A percentile compares a stretch with the other conserved stretches of the same genome.
These are phyloP conservation scores for Onychomys torridus DNA, from an alignment of 2,797 vertebrate species.

Conservation along the genomic window DNA sequence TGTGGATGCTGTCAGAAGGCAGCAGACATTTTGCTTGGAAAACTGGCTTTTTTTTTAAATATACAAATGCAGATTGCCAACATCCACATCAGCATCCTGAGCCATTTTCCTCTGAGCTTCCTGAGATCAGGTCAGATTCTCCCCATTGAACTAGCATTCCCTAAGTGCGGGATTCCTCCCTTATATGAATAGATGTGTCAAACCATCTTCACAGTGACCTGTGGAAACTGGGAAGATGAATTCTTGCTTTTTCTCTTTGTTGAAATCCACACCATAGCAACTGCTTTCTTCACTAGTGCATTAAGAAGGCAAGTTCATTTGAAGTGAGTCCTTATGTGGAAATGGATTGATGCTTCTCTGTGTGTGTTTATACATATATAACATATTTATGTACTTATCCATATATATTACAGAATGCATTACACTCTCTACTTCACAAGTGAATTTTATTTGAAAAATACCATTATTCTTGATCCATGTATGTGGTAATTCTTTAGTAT, in stretches of 20 bases:
- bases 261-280: background rate
- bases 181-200: background rate
- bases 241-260: background rate
- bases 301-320: background rate
- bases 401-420: background rate
- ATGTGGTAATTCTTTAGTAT: background rate
- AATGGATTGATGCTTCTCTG: too few species aligned
- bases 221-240: background rate
- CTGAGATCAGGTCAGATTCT: background rate
- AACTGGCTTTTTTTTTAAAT: background rate
- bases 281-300: background rate
- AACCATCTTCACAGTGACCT: too few species aligned
- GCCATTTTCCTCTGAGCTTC: background rate
- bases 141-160: background rate
- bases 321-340: background rate
- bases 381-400: background rate
- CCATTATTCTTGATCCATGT: background rate
- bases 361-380: background rate
- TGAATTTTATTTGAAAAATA: slow-evolving; percentile 56
- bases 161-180: background rate
- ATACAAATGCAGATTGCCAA: background rate
- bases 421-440: slow-evolving; percentile 45
- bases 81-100: too few species aligned
- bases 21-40: background rate
- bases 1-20: background rate